Evolutionary conservation across 2,113 vertebrate species (phyloP).

Genomic region (Lepus timidus): DNA sequence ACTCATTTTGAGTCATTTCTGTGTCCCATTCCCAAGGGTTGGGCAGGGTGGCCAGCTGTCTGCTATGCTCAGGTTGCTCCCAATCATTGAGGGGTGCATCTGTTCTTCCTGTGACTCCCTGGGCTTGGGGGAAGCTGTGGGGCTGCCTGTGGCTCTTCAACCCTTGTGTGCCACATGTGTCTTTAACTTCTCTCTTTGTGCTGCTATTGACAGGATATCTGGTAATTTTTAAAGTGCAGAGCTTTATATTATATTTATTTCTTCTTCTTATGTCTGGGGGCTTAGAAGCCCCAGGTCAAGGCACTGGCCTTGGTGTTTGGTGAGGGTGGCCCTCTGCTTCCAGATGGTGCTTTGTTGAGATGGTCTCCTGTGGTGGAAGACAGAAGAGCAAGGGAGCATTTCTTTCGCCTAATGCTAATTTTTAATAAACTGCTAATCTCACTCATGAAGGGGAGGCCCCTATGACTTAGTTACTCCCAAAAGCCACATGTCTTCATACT

Average conservation of each 20-base stretch:
- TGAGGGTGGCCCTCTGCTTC: neutral
- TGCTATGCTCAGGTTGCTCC: neutral
- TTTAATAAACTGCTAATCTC: neutral
- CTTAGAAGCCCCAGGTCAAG: neutral
- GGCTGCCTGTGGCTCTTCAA: constrained; percentile 92
- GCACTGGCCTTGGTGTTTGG: neutral
- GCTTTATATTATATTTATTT: neutral
- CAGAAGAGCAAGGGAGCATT: neutral
- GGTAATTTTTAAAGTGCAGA: neutral
- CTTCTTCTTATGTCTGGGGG: neutral
- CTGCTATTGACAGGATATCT: neutral
- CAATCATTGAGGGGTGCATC: neutral
- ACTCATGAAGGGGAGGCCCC: neutral
- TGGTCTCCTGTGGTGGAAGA: neutral
- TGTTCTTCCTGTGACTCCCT: neutral
- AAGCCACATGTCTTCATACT: neutral
- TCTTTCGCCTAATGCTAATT: neutral
- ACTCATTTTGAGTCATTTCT: neutral
- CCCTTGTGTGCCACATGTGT: constrained; percentile 90
- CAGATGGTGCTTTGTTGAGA: neutral
- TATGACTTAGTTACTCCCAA: neutral
- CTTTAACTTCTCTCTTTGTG: constrained; percentile 80
- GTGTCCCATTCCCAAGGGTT: neutral
- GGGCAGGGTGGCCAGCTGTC: neutral
- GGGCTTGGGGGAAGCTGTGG: constrained; percentile 51